These are phyloP conservation scores for Sinocyclocheilus maitianheensis DNA, from an alignment of 2,113 vertebrate genomes.

Conservation along the genomic window DNA sequence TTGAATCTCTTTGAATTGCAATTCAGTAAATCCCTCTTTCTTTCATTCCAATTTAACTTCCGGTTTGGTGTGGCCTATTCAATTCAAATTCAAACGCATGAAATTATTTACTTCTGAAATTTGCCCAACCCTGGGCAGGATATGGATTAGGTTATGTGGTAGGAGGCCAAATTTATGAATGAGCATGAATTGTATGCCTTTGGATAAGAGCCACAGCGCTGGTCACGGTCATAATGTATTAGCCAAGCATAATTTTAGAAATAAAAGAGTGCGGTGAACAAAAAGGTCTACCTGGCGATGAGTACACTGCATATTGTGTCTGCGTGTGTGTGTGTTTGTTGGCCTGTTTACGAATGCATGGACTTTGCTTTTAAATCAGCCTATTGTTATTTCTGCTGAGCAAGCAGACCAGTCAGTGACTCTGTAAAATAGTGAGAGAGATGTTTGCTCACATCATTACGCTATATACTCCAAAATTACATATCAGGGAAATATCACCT, in stretches of 20 bases:
- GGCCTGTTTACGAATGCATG: constrained; percentile 48
- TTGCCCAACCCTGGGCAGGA: not conserved
- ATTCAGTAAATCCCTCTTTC: not conserved
- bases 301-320: not conserved
- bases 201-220: not conserved
- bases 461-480: constrained; percentile 51
- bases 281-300: not conserved
- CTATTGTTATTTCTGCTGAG: constrained; percentile 54
- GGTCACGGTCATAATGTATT: constrained; percentile 22
- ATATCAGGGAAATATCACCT: constrained; percentile 47
- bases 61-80: not conserved
- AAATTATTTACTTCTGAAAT: not conserved
- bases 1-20: not conserved
- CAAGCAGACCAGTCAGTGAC: constrained; percentile 40
- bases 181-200: constrained; percentile 9
- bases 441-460: constrained; percentile 44
- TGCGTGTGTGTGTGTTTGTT: constrained; percentile 8
- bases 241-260: constrained; percentile 27
- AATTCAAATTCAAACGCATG: not conserved
- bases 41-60: not conserved
- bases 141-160: constrained; percentile 20
- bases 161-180: constrained; percentile 29
- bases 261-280: not conserved
- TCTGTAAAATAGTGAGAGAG: constrained; percentile 22
- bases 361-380: constrained; percentile 41